phyloP scores from a whole-genome alignment of 1,140 invertebrate genomes.

The Zaprionus africanus region DNA sequence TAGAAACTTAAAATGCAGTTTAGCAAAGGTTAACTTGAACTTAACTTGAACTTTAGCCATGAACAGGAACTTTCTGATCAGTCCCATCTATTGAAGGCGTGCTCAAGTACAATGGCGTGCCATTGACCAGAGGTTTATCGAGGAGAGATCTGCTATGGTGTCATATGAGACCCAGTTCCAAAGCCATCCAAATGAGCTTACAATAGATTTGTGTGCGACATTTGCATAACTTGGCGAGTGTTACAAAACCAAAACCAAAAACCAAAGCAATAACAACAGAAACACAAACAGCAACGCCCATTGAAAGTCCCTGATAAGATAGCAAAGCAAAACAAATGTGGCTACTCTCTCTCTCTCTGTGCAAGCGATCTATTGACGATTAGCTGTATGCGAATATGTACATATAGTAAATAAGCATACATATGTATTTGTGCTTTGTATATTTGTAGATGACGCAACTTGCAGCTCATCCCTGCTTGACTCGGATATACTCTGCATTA shows the following conservation, averaged over 20 bases:
- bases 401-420: constrained; percentile 1
- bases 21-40: not conserved
- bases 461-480: not conserved
- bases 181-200: constrained; percentile 27
- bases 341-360: constrained; percentile 21
- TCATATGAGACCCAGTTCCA: constrained; percentile 18
- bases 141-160: constrained; percentile 18
- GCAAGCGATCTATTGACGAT: constrained; percentile 29
- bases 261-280: not conserved
- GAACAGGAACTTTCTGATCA: not conserved
- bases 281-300: not conserved
- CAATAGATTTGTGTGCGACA: constrained; percentile 14
- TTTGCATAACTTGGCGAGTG: constrained; percentile 32
- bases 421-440: not conserved
- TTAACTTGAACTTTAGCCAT: too few species aligned
- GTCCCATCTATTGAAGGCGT: not conserved
- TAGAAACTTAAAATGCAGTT: not conserved
- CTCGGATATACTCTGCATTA: not conserved
- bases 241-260: constrained; percentile 10
- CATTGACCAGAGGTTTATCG: constrained; percentile 3
- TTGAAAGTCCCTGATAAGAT: constrained; percentile 48
- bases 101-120: not conserved
- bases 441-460: constrained; percentile 4
- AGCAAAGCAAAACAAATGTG: constrained; percentile 30
- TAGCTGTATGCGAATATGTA: constrained; percentile 16